A percentile compares a stretch with the other conserved stretches of the same genome.
phyloP scores from a whole-genome alignment of 1,140 invertebrate species.

The Ooceraea biroi region DNA sequence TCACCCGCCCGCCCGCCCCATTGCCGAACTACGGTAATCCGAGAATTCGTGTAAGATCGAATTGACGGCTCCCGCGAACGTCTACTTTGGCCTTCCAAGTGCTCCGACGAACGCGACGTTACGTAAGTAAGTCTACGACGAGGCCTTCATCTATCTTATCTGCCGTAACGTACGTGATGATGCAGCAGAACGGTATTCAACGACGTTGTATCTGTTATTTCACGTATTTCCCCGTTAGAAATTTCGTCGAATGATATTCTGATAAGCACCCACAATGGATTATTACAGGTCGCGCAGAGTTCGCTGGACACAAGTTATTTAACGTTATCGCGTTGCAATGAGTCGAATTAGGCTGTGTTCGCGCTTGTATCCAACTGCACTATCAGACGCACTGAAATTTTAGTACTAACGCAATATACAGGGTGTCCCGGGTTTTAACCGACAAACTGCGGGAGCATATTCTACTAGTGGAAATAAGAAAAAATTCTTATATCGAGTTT shows the following conservation, averaged over 20 bases:
- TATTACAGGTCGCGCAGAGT: too few species aligned
- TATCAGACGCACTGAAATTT: not conserved
- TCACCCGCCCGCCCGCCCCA: slow-evolving; percentile 24
- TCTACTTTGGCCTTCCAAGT: slow-evolving; percentile 29
- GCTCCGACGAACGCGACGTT: slow-evolving; percentile 25
- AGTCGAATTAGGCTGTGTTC: not conserved
- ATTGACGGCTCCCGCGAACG: slow-evolving; percentile 50
- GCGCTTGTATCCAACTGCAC: not conserved
- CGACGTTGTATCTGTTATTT: slow-evolving; percentile 25
- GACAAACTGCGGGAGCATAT: too few species aligned
- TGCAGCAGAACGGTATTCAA: not conserved
- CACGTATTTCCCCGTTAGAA: not conserved
- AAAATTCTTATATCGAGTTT: too few species aligned
- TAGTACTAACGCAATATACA: not conserved
- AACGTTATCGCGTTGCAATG: too few species aligned
- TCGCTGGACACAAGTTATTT: too few species aligned
- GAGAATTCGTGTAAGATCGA: slow-evolving; percentile 59
- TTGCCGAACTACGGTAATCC: slow-evolving; percentile 56
- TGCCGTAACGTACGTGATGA: slow-evolving; percentile 16
- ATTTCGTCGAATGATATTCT: slow-evolving; percentile 2
- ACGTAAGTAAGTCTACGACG: slow-evolving; percentile 11
- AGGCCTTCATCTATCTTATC: slow-evolving; percentile 46
- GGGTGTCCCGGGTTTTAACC: too few species aligned
- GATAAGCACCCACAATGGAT: too few species aligned
- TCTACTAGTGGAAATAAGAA: too few species aligned